Percentiles rank a stretch among this genome's conserved stretches.
phyloP scores from a whole-genome alignment of 2,888 invertebrate genomes.

The Phalera bucephala region DNA sequence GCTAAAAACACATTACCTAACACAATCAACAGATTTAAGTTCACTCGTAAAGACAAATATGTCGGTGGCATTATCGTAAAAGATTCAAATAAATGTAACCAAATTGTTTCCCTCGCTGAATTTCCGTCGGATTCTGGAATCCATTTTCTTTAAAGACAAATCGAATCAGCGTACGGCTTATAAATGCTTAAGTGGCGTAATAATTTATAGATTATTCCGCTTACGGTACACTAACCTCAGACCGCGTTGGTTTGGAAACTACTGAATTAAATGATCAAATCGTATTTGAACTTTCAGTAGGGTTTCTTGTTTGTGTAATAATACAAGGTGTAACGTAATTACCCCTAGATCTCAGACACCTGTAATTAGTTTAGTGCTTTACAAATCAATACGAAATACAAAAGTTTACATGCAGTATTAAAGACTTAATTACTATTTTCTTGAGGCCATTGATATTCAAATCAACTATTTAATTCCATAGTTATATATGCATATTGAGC shows the following conservation, averaged over 20 bases:
- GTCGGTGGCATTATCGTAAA: conserved; percentile 12
- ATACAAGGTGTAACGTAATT: too few species aligned
- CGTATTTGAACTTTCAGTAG: too few species aligned
- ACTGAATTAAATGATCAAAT: too few species aligned
- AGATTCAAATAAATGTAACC: conserved; percentile 12
- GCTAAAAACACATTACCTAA: background rate
- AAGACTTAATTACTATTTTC: too few species aligned
- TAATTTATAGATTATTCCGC: conserved; percentile 16
- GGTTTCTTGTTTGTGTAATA: too few species aligned
- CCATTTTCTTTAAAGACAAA: conserved; percentile 15
- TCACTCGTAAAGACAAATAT: conserved; percentile 1
- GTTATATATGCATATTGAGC: too few species aligned
- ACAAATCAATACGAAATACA: too few species aligned
- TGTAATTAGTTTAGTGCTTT: too few species aligned
- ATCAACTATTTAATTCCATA: too few species aligned
- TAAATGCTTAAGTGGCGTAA: conserved; percentile 10
- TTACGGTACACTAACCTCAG: conserved; percentile 1
- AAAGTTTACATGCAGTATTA: too few species aligned
- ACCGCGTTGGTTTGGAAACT: conserved; percentile 5
- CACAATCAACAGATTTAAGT: conserved; percentile 1
- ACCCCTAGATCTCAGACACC: too few species aligned
- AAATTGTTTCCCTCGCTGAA: conserved; percentile 13
- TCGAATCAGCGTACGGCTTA: conserved; percentile 17
- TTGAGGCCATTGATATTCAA: too few species aligned
- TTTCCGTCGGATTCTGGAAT: conserved; percentile 16